These are phyloP conservation scores for Podarcis muralis DNA, from an alignment of 2,113 vertebrate species.

Conservation along the genomic window DNA sequence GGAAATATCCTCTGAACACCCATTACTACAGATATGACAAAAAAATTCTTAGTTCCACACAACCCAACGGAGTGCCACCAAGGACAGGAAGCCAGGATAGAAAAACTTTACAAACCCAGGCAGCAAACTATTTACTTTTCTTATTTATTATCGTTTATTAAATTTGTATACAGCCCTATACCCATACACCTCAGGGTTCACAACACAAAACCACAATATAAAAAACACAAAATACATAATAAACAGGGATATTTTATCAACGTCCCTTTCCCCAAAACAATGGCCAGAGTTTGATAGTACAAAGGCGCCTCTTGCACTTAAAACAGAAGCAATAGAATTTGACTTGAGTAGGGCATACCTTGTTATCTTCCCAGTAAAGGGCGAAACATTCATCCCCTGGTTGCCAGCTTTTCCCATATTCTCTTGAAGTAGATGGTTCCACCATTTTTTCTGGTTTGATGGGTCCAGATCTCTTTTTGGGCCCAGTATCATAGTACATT, in stretches of 20 bases:
- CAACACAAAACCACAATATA: too few relatives aligned
- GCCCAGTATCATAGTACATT: conserved; percentile 80
- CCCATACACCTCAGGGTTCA: too few relatives aligned
- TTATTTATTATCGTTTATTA: too few relatives aligned
- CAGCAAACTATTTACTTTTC: not conserved
- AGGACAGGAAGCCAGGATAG: not conserved
- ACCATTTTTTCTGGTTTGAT: conserved; percentile 86
- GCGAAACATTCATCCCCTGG: conserved; percentile 95
- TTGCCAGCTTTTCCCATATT: conserved; percentile 84
- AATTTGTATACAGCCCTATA: too few relatives aligned
- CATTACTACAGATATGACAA: not conserved
- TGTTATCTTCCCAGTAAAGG: conserved; percentile 98
- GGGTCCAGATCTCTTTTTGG: conserved; percentile 88
- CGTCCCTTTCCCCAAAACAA: not conserved
- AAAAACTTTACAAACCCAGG: not conserved
- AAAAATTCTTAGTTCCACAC: not conserved
- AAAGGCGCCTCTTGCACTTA: not conserved
- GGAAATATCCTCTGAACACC: not conserved
- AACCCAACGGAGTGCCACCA: not conserved
- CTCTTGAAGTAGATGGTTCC: conserved; percentile 77
- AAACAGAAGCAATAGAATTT: not conserved
- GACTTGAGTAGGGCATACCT: conserved; percentile 78
- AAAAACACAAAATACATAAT: too few relatives aligned
- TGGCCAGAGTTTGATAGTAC: too few relatives aligned
- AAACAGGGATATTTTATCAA: not conserved